Evolutionary conservation across 2,113 vertebrate genomes (phyloP).

Genomic region (Phrynosoma blainvillii): DNA sequence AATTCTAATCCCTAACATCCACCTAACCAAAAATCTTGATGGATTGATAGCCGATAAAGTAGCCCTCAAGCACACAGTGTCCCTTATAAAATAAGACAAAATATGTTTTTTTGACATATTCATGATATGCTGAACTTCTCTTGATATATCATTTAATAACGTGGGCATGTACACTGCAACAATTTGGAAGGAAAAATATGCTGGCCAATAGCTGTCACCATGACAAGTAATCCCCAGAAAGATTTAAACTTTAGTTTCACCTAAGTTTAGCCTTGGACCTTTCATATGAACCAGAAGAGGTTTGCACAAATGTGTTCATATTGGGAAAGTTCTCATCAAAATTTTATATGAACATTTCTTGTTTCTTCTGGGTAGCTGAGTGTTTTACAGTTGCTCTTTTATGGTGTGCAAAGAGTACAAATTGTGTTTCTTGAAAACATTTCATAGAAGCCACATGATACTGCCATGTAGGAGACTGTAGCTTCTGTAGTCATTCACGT

Average conservation of each 20-base stretch:
- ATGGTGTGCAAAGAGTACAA: conserved; percentile 9
- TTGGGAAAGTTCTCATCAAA: conserved; percentile 15
- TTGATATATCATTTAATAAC: neutral
- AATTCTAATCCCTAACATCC: too few relatives aligned
- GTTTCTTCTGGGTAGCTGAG: neutral
- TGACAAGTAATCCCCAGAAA: neutral
- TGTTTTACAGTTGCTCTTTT: conserved; percentile 1
- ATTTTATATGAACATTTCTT: conserved; percentile 17
- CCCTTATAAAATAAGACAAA: neutral
- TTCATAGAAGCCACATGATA: neutral
- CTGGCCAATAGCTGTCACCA: neutral
- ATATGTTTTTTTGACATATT: neutral
- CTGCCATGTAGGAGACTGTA: neutral
- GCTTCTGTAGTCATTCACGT: neutral
- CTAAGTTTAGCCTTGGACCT: neutral
- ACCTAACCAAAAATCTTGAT: neutral
- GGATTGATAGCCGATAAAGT: neutral
- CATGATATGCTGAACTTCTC: neutral
- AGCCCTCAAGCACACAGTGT: neutral
- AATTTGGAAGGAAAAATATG: neutral
- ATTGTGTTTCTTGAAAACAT: neutral
- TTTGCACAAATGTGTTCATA: neutral
- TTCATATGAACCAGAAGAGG: neutral
- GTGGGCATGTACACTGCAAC: neutral
- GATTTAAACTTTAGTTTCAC: neutral